phyloP scores from a whole-genome alignment of 2,113 vertebrate species.

The Engraulis encrasicolus region DNA sequence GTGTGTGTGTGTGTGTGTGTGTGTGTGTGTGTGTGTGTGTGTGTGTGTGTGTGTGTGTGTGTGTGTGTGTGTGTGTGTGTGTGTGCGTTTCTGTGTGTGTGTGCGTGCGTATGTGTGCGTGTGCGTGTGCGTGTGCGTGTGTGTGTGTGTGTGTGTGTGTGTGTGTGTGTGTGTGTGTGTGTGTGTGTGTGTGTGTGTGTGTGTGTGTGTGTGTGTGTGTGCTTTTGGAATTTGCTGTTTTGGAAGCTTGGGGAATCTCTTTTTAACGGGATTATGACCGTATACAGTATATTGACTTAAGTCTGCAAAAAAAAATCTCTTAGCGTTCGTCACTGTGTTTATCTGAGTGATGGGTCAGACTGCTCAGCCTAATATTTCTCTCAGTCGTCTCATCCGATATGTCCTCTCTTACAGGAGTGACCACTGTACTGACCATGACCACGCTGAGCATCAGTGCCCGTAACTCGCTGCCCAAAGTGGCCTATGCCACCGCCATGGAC shows the following conservation, averaged over 20 bases:
- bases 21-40: background rate
- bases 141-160: background rate
- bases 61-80: background rate
- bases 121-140: background rate
- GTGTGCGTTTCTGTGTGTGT: no score
- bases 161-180: background rate
- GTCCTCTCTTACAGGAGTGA: conserved; percentile 82
- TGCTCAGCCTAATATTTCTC: conserved; percentile 26
- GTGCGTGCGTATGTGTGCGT: background rate
- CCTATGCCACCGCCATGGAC: conserved; percentile 98
- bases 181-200: background rate
- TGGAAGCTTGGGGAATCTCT: no score
- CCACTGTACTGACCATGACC: conserved; percentile 98
- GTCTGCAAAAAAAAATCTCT: background rate
- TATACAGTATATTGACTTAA: background rate
- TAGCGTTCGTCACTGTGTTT: no score
- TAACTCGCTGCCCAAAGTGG: conserved; percentile 96
- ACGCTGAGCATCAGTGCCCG: conserved; percentile 97
- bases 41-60: background rate
- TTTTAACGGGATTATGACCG: no score
- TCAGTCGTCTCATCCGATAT: background rate
- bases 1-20: background rate
- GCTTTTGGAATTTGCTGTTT: background rate
- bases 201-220: background rate
- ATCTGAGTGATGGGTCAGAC: conserved; percentile 11